Percentiles rank a stretch among this genome's conserved stretches.
These are phyloP conservation scores for Pachycephala philippinensis DNA, from an alignment of 2,113 vertebrate species.

Conservation along the genomic window DNA sequence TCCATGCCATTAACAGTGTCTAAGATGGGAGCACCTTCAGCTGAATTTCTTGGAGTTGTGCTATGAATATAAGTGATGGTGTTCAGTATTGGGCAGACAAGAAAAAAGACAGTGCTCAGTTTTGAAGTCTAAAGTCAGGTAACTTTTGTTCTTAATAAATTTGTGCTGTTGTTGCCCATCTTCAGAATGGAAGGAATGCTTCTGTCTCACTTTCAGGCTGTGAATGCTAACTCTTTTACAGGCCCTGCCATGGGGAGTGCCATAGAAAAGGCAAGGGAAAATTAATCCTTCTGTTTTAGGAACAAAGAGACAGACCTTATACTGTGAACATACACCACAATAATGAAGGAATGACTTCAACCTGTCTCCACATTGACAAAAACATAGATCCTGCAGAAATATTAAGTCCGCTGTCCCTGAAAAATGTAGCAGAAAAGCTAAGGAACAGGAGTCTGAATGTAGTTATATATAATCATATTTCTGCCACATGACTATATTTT, in stretches of 20 bases:
- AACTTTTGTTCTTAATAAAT: neutral
- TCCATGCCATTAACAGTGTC: neutral
- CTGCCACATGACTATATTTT: neutral
- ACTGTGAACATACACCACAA: neutral
- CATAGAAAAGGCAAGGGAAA: neutral
- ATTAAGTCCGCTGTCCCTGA: neutral
- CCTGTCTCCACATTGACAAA: neutral
- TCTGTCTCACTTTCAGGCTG: neutral
- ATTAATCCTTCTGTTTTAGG: neutral
- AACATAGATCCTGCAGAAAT: neutral
- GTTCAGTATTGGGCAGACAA: neutral
- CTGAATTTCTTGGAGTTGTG: neutral
- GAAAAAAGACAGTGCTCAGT: accelerated
- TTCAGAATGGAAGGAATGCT: neutral
- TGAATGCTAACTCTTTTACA: neutral
- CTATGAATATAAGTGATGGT: neutral
- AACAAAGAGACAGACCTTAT: neutral
- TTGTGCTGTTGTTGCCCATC: neutral
- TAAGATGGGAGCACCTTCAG: neutral
- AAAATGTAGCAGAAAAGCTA: neutral
- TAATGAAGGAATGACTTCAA: neutral
- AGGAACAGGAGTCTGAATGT: neutral
- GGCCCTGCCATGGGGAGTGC: neutral
- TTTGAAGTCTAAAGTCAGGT: neutral
- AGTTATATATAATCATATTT: neutral